These are phyloP conservation scores for Siniperca undulata DNA, from an alignment of 2,797 vertebrate genomes.

Conservation along the genomic window DNA sequence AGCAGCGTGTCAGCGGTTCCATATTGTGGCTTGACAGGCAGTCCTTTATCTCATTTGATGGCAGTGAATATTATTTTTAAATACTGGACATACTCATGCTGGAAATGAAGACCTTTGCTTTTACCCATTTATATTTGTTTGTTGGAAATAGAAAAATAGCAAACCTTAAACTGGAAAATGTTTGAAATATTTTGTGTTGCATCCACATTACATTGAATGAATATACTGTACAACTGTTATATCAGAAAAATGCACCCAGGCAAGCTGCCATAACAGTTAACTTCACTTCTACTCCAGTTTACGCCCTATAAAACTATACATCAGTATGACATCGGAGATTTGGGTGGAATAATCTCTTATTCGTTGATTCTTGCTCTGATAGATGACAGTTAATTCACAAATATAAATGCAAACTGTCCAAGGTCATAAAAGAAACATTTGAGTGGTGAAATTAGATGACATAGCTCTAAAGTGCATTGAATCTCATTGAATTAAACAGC, in stretches of 20 bases:
- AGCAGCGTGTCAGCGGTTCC: not conserved
- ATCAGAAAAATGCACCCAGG: not conserved
- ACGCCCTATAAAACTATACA: not conserved
- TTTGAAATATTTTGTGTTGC: not conserved
- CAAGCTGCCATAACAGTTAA: not conserved
- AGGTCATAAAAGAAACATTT: slow-evolving; percentile 56
- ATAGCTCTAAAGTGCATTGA: slow-evolving; percentile 33
- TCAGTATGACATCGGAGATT: not conserved
- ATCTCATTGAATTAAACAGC: slow-evolving; percentile 59
- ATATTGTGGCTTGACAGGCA: not conserved
- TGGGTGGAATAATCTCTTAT: slow-evolving; percentile 10
- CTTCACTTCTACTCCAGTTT: not conserved
- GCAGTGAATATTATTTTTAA: not conserved
- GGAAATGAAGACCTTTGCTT: not conserved
- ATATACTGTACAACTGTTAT: not conserved
- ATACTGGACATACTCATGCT: not conserved
- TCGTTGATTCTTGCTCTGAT: slow-evolving; percentile 21
- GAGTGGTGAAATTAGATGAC: slow-evolving; percentile 43
- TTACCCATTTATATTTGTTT: not conserved
- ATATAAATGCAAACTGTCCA: slow-evolving; percentile 49
- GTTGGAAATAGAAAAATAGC: not conserved
- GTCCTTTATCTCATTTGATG: not conserved
- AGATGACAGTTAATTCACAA: slow-evolving; percentile 29
- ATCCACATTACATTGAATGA: not conserved
- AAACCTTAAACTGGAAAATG: not conserved